Base-by-base conservation (phyloP, 2,797 vertebrate species). In the Hirundo rustica region DNA sequence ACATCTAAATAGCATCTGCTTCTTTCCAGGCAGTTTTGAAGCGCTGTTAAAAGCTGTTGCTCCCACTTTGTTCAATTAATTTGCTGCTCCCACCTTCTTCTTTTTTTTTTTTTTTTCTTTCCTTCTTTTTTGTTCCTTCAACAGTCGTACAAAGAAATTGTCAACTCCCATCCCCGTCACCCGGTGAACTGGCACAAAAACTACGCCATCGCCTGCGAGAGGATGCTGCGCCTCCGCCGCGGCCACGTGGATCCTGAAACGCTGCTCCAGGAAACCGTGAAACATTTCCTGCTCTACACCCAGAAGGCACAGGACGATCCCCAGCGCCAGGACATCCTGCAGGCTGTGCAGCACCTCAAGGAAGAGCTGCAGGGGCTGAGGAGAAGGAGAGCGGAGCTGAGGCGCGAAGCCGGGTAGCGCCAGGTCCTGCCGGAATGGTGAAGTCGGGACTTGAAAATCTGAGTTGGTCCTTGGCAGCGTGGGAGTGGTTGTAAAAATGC, bases 101-200 rank as follows among this genome's bases (percentile, higher is more conserved):
- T 5, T 25, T 14, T 13, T 40, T 11, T 42, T 54, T 66, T n/a
- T 5, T 25, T 14, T n/a, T 12, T 18, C 8, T 14, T 10, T 36
- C 58, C 7, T 30, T 71, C 72, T 60, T 25, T 58, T 54, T 17
- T 42, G 17, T 76, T 73, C 91, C 23, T 96, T 88, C 96, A 95
- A 89, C 97, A 99, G 99, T 97, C 98, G 0, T 99, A 99, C 97
- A 99, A 98, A 97, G 98, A 99, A 93, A 98, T 99, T 84, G 98
- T 99, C 91, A 98, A 92, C 93, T 96, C 96, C 48, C 97, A 98
- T 94, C 97, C 98, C 70, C 91, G 97, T 91, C 99, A 99, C 97
- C 99, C 99, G 3, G 97, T 98, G 81, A 99, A 99, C 94, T 99
- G 99, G 99, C 99, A 99, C 98, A 99, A 99, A 97, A 99, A 99